Evolutionary conservation across 2,888 invertebrate species (phyloP).

Genomic region (Syrphus vitripennis): DNA sequence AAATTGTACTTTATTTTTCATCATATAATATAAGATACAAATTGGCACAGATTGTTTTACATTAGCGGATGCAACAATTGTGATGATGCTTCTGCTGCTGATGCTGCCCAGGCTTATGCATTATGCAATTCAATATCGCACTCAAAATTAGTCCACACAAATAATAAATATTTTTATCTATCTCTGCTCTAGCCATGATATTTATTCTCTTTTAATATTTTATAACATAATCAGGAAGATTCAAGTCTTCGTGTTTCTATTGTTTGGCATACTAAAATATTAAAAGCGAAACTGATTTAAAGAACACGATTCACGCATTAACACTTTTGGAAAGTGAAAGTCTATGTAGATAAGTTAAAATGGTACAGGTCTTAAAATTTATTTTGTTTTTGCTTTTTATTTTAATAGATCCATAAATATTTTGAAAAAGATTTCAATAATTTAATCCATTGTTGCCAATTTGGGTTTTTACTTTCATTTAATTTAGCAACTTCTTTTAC

Average conservation of each 20-base stretch:
- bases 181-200: background rate
- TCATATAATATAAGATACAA: slow-evolving; percentile 3
- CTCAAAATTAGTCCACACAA: slow-evolving; percentile 26
- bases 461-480: background rate
- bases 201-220: background rate
- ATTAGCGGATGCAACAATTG: slow-evolving; percentile 55
- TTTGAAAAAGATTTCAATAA: background rate
- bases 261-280: background rate
- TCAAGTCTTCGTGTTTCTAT: background rate
- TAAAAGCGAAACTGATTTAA: background rate
- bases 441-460: background rate
- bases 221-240: background rate
- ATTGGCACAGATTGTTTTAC: slow-evolving; percentile 47
- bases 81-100: background rate
- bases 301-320: slow-evolving; percentile 47
- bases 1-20: background rate
- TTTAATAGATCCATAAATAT: no score
- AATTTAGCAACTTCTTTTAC: background rate
- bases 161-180: background rate
- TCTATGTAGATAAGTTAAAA: background rate
- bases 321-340: slow-evolving; percentile 25
- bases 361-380: background rate
- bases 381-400: no score
- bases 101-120: no score
- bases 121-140: slow-evolving; percentile 40